Percentiles rank a stretch among this genome's conserved stretches.
Evolutionary conservation across 2,888 invertebrate genomes (phyloP).

Genomic region (Lumbricus terrestris): DNA sequence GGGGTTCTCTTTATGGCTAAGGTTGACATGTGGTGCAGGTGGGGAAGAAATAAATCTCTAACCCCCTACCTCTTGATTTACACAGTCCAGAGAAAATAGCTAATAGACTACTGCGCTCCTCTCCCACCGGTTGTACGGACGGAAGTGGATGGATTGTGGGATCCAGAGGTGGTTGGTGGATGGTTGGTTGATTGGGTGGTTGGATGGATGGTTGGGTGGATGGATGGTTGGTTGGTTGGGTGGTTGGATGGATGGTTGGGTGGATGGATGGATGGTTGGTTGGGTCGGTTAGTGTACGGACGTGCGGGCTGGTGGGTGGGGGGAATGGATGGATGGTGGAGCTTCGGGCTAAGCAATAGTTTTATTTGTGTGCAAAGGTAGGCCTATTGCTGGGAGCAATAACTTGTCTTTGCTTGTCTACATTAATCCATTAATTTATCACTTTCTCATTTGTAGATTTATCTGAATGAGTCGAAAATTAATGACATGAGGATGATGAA

Average conservation of each 20-base stretch:
- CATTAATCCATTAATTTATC: constrained; percentile 3
- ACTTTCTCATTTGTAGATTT: background rate
- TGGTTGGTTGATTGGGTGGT: background rate
- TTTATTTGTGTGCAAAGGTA: background rate
- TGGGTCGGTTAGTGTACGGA: no score
- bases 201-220: background rate
- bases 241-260: no score
- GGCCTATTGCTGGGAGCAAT: background rate
- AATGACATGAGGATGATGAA: background rate
- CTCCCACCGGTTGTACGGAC: no score
- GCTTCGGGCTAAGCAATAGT: background rate
- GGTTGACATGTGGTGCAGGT: no score
- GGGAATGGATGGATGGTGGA: background rate
- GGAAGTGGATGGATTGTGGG: no score
- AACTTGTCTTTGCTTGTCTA: background rate
- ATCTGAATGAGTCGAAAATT: background rate
- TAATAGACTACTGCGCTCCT: no score
- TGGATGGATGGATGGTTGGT: no score
- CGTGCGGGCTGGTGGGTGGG: background rate
- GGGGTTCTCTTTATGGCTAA: no score
- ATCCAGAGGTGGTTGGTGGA: background rate
- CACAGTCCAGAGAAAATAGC: no score
- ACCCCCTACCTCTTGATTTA: no score
- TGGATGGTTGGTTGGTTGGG: background rate
- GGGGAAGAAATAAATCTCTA: no score